Evolutionary conservation across 2,888 invertebrate genomes (phyloP), one percentile per base, ranked within the genome.

Genomic region (Pyrrhia umbra): DNA sequence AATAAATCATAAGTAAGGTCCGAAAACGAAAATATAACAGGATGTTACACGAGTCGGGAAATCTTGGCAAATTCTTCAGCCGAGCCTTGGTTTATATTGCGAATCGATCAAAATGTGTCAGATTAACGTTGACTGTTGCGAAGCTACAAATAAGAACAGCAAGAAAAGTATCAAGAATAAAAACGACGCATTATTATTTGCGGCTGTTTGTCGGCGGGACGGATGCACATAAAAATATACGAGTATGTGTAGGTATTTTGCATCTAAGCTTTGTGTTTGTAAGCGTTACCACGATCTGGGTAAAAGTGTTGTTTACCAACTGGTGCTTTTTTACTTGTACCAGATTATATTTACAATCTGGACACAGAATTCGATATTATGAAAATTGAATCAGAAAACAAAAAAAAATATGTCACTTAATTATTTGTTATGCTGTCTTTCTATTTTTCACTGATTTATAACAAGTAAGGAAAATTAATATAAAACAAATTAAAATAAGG

Each of bases 141-240:
- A 55, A 55, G 16, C 18, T 18, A 27, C 2, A 8, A 43, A 21
- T 30, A 20, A 4, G 15, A 56, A 58, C 16, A 23, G 16, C 21
- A 40, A 57, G 47, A 34, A 23, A 56, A 4, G 16, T 39, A 16
- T 23, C 6, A 30, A 20, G 47, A 58, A 47, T 25, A 27, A 46
- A 49, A 49, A 49, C 40, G 25, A 34, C 15, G 42, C 10, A 30
- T 49, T 8, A 42, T 27, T 27, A 34, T 34, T 34, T 34, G 34
- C 34, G 34, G 34, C 13, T n/a, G 34, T n/a, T n/a, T 34, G 1
- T 34, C 34, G 0, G 6, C 34, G n/a, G n/a, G n/a, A 34, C 34
- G 34, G 34, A n/a, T 34, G 34, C n/a, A n/a, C 34, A n/a, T 34
- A 34, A 34, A 34, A 34, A 34, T 34, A 34, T 34, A 34, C n/a